These are phyloP conservation scores for Oopsacas minuta DNA, from an alignment of 37 sponge, comb jelly and placozoan genomes.

Conservation along the genomic window DNA sequence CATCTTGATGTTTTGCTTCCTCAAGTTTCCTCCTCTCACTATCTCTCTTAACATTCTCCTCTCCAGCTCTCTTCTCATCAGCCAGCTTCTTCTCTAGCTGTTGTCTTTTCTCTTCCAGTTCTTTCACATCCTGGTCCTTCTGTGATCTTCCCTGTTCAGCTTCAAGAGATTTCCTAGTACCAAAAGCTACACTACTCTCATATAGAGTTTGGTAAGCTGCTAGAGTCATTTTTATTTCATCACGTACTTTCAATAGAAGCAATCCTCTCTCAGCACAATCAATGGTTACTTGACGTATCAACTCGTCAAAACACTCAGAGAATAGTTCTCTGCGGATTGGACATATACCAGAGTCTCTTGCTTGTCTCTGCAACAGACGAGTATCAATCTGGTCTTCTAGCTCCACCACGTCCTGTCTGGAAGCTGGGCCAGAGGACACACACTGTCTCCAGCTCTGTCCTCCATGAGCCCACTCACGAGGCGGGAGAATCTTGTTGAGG, in stretches of 20 bases:
- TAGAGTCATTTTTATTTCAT: constrained; percentile 97
- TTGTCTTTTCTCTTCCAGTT: constrained; percentile 53
- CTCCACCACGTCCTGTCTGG: constrained; percentile 80
- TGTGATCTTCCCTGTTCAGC: constrained; percentile 93
- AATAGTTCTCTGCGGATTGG: constrained; percentile 96
- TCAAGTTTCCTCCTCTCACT: constrained; percentile 76
- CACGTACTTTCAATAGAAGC: constrained; percentile 78
- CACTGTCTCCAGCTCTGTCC: constrained; percentile 92
- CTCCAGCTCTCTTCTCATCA: constrained; percentile 28
- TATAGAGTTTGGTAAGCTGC: constrained; percentile 98
- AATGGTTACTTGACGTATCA: constrained; percentile 92
- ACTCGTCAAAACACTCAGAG: constrained; percentile 95
- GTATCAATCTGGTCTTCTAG: constrained; percentile 83
- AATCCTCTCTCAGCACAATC: constrained; percentile 92
- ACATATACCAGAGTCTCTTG: constrained; percentile 96
- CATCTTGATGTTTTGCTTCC: constrained; percentile 91
- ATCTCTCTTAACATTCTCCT: constrained; percentile 54
- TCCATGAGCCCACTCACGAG: constrained; percentile 85
- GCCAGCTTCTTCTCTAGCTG: constrained; percentile 72
- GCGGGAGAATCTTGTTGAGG: constrained; percentile 83
- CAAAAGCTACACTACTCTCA: constrained; percentile 96
- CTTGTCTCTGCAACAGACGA: constrained; percentile 87
- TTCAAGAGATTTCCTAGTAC: constrained; percentile 91
- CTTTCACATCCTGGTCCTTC: constrained; percentile 56
- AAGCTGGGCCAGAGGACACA: constrained; percentile 93